Conservation (phyloP, 2,888 invertebrate species). For the Cryptus armator region DNA sequence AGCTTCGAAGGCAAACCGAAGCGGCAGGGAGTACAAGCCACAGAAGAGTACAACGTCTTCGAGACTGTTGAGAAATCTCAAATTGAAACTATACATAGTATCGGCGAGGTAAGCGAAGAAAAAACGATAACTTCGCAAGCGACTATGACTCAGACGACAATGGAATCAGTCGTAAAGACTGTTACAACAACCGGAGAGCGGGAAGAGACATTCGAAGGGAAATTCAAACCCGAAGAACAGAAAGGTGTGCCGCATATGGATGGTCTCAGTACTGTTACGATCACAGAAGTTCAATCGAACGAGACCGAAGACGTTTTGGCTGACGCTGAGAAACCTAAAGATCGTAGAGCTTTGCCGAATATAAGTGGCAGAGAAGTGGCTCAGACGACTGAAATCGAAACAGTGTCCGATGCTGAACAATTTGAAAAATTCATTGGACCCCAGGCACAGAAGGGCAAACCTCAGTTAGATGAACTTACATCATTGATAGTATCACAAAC, state of each 20-base stretch:
- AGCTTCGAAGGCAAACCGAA: slow-evolving; percentile 70
- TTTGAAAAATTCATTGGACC: slow-evolving; percentile 72
- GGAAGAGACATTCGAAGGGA: slow-evolving; percentile 81
- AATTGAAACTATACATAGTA: slow-evolving; percentile 76
- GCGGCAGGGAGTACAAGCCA: slow-evolving; percentile 64
- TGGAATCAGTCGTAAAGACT: slow-evolving; percentile 75
- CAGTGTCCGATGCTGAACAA: slow-evolving; percentile 76
- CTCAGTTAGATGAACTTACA: slow-evolving; percentile 76
- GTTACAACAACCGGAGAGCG: slow-evolving; percentile 83
- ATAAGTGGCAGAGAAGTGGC: slow-evolving; percentile 82
- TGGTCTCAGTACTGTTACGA: slow-evolving; percentile 75
- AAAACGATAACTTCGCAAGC: slow-evolving; percentile 75
- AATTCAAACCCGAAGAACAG: slow-evolving; percentile 76
- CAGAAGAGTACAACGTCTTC: slow-evolving; percentile 73
- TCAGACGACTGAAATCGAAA: slow-evolving; percentile 81
- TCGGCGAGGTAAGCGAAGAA: slow-evolving; percentile 74
- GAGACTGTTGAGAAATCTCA: slow-evolving; percentile 77
- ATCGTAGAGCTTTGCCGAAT: slow-evolving; percentile 77
- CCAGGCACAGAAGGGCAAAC: slow-evolving; percentile 73
- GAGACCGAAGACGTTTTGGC: slow-evolving; percentile 74
- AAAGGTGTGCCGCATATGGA: slow-evolving; percentile 77
- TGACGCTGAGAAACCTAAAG: slow-evolving; percentile 75
- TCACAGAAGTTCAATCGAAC: slow-evolving; percentile 78
- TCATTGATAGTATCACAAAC: slow-evolving; percentile 75
- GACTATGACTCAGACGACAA: slow-evolving; percentile 73